phyloP scores from a whole-genome alignment of 1,140 invertebrate genomes.

The Diabrotica undecimpunctata region DNA sequence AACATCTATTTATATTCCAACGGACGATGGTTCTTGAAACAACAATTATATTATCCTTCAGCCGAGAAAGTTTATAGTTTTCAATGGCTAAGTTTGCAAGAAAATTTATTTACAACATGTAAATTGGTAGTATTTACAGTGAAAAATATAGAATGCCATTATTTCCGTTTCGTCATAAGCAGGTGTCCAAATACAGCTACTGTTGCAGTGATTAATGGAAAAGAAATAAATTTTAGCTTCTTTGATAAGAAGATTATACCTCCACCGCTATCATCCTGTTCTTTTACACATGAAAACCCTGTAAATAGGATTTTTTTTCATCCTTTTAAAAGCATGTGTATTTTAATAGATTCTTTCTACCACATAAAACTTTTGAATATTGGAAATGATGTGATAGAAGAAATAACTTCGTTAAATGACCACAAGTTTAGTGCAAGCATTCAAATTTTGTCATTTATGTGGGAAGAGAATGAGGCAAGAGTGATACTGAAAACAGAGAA shows the following conservation, averaged over 20 bases:
- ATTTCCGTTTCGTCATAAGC: conserved; percentile 24
- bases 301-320: conserved; percentile 30
- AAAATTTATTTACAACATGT: conserved; percentile 19
- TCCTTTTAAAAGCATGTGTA: neutral
- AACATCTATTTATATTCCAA: conserved; percentile 29
- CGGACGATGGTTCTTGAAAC: conserved; percentile 33
- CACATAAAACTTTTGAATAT: conserved; percentile 16
- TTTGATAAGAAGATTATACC: conserved; percentile 30
- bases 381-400: neutral
- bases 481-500: neutral
- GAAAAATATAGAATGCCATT: conserved; percentile 17
- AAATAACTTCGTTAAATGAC: neutral
- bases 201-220: conserved; percentile 30
- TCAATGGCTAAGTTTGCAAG: conserved; percentile 23
- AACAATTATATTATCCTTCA: conserved; percentile 24
- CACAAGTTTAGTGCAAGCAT: neutral
- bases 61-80: conserved; percentile 22
- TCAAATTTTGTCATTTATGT: neutral
- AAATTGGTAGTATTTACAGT: conserved; percentile 25
- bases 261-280: conserved; percentile 22
- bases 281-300: conserved; percentile 20
- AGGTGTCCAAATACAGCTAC: conserved; percentile 11
- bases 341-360: conserved; percentile 17
- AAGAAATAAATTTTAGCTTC: conserved; percentile 24
- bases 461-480: neutral